Percentiles rank a stretch among this genome's conserved stretches.
phyloP scores from a whole-genome alignment of 2,888 invertebrate genomes.

The Barypeithes pellucidus region DNA sequence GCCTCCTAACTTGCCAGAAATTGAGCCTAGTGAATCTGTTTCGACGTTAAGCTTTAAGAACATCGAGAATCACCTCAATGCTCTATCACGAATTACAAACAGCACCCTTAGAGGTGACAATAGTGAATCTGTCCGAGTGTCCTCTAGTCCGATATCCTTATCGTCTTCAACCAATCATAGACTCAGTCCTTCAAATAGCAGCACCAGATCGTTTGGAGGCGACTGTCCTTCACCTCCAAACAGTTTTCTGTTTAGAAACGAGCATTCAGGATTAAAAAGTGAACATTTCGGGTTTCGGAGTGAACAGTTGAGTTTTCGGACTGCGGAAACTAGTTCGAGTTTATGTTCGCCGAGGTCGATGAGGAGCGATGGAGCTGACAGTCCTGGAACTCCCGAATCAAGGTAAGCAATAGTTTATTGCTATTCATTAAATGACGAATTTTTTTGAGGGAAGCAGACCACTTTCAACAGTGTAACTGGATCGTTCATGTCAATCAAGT shows the following conservation, averaged over 20 bases:
- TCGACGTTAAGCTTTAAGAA: constrained; percentile 77
- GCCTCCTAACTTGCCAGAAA: constrained; percentile 57
- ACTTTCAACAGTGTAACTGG: no score
- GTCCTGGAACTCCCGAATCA: constrained; percentile 53
- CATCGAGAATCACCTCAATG: constrained; percentile 80
- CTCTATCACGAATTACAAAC: constrained; percentile 78
- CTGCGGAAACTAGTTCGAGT: constrained; percentile 52
- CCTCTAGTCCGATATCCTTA: constrained; percentile 61
- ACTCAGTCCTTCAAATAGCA: constrained; percentile 66
- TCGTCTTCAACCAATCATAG: constrained; percentile 58
- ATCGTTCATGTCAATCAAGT: no score
- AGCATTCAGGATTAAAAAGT: constrained; percentile 34
- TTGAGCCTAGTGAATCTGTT: constrained; percentile 50
- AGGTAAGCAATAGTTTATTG: constrained; percentile 31
- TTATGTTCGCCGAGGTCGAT: constrained; percentile 57
- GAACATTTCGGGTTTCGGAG: constrained; percentile 48
- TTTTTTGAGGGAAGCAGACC: no score
- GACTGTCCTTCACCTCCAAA: constrained; percentile 59
- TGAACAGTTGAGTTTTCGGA: constrained; percentile 49
- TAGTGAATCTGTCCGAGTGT: constrained; percentile 53
- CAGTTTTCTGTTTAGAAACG: constrained; percentile 47
- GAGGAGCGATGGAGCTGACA: constrained; percentile 49
- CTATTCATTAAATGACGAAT: no score
- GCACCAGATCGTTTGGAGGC: constrained; percentile 42
- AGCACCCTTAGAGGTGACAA: constrained; percentile 67